Conservation (phyloP, 2,888 invertebrate species). For the Catocala sponsa region DNA sequence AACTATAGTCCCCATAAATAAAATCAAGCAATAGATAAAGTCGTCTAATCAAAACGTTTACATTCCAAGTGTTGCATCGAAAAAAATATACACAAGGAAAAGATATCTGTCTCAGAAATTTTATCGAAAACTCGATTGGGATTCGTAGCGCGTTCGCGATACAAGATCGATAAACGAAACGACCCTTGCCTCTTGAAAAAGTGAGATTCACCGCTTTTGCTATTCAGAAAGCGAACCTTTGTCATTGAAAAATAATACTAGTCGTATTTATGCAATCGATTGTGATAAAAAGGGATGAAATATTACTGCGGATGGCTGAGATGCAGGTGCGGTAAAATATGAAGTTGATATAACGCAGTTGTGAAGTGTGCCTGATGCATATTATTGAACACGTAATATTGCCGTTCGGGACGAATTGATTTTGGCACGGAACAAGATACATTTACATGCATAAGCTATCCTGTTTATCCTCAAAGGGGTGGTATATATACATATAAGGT, state of each 20-base stretch:
- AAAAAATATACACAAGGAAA: conserved; percentile 51
- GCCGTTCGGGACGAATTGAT: neutral
- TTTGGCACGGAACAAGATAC: conserved; percentile 1
- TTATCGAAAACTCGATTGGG: conserved; percentile 69
- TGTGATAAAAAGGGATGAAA: conserved; percentile 72
- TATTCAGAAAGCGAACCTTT: conserved; percentile 74
- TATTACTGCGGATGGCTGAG: conserved; percentile 49
- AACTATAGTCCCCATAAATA: conserved; percentile 25
- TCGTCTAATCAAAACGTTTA: conserved; percentile 53
- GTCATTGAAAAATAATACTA: conserved; percentile 78
- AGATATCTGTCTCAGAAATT: conserved; percentile 63
- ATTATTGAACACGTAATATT: conserved; percentile 1
- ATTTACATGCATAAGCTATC: neutral
- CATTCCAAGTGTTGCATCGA: conserved; percentile 53
- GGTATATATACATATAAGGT: no score
- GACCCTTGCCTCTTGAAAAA: conserved; percentile 72
- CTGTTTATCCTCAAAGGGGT: no score
- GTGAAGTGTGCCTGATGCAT: neutral
- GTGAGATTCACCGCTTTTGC: conserved; percentile 74
- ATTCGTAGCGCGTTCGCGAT: conserved; percentile 71
- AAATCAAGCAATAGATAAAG: conserved; percentile 32
- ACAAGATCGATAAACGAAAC: conserved; percentile 78
- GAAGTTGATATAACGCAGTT: conserved; percentile 16
- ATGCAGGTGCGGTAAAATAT: conserved; percentile 35
- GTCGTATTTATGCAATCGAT: conserved; percentile 68